These are phyloP conservation scores for Lasiommata megera DNA, from an alignment of 2,888 invertebrate genomes.

Conservation along the genomic window DNA sequence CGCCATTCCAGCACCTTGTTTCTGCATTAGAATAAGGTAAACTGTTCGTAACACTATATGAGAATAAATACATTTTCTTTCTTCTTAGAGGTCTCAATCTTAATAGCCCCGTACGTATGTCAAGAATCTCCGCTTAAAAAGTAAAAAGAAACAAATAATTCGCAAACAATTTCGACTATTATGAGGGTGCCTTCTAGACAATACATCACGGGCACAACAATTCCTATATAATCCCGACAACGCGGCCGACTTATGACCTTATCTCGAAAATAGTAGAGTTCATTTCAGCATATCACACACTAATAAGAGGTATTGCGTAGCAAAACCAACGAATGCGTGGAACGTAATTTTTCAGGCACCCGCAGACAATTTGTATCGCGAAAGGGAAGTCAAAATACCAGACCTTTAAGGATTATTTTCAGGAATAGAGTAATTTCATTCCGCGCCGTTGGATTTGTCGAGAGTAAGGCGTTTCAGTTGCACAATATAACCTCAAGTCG, in stretches of 20 bases:
- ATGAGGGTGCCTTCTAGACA: conserved; percentile 6
- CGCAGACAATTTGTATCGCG: conserved; percentile 54
- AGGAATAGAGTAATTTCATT: conserved; percentile 29
- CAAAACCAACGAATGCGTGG: conserved; percentile 47
- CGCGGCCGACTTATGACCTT: conserved; percentile 10
- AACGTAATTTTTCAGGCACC: conserved; percentile 56
- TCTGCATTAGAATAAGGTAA: no score
- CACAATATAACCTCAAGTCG: conserved; percentile 12
- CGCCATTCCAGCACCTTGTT: no score
- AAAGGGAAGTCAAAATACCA: conserved; percentile 40
- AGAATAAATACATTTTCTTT: no score
- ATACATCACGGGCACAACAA: conserved; percentile 25
- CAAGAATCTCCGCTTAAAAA: no score
- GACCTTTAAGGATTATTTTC: conserved; percentile 32
- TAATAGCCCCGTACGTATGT: no score
- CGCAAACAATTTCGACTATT: conserved; percentile 10
- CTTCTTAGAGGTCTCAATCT: no score
- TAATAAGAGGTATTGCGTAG: conserved; percentile 28
- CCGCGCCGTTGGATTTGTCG: conserved; percentile 18
- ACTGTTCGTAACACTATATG: no score
- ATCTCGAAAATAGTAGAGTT: conserved; percentile 3
- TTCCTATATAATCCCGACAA: conserved; percentile 15
- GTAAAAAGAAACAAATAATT: neutral
- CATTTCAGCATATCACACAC: conserved; percentile 3
- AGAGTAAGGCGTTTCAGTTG: conserved; percentile 17